Evolutionary conservation across 2,888 invertebrate species (phyloP), one percentile per base, ranked within the genome.

Genomic region (Drosophila stalkeri): DNA sequence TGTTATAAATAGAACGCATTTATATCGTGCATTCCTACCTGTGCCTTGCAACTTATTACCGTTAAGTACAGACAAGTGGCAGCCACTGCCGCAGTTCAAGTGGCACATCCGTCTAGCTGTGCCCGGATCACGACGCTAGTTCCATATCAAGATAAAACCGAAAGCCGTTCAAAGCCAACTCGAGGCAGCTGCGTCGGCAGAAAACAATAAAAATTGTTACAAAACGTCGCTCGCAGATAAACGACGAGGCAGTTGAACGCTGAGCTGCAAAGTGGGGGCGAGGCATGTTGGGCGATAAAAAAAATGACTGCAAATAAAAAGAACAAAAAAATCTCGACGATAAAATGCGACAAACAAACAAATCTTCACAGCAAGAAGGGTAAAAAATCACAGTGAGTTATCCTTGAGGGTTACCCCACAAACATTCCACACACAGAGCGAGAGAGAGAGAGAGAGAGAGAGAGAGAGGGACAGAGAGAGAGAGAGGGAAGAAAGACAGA

Each of bases 161-260:
- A 76, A 69, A 71, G 63, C 78, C 44, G 60, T 27, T 75, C 71
- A 68, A 76, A 75, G 72, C 77, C 77, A 80, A 70, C 80, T 72
- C 64, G 23, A 72, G 70, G 66, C 80, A 62, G 57, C 64, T 74
- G 57, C 62, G 61, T 68, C 75, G 52, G 60, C 69, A 65, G 71
- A 86, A 88, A 89, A 87, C 89, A 87, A 87, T 87, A 89, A 87
- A 82, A 89, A 86, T 78, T 81, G 80, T 82, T 79, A 79, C 84
- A 82, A 84, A 88, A 79, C 70, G 84, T 79, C 72, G 84, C 77
- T 65, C 54, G 46, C 62, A 79, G 81, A 86, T 79, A 82, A 82
- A 77, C 64, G 75, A 46, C 59, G 51, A 75, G 63, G 33, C 64
- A 60, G 49, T 59, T 54, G 43, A 61, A 14, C 20, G 47, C 20